Evolutionary conservation across 2,888 invertebrate genomes (phyloP), one percentile per base, ranked within the genome.

Genomic region (Lacanobia wlatinum): DNA sequence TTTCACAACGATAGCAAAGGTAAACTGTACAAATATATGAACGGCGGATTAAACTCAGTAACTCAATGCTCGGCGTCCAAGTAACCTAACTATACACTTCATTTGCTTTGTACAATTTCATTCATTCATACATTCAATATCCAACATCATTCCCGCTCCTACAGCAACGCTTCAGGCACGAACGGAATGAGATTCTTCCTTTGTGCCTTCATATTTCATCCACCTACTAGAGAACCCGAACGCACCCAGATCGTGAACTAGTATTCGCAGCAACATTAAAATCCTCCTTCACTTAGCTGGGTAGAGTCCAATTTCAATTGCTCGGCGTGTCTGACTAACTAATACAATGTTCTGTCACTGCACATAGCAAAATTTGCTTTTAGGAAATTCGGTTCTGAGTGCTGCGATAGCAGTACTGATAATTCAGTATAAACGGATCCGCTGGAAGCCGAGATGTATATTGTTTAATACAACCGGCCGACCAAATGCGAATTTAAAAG

Each of bases 171-270:
- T 90, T 85, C 88, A 88, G 92, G 92, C 92, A 89, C 87, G 87
- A 88, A 87, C 88, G 88, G 91, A 93, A 93, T 92, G 90, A 90
- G 92, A 92, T 93, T 93, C 93, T 92, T 92, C 91, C 92, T 93
- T 93, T 94, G 91, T 92, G 89, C 89, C 89, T 90, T 92, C 93
- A 93, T 93, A 94, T 94, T 93, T 93, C 92, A 93, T 92, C 89
- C 88, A 93, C 89, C 91, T 90, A 89, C 90, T 88, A 83, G 85
- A 84, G 86, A 87, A 82, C 86, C 91, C 87, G 85, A 89, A 90
- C 90, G 88, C 90, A 91, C 88, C 87, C 86, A 84, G 81, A 84
- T 87, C 85, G 84, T 87, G 86, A 82, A 83, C 76, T 71, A 61
- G 69, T 68, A 58, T 73, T 73, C 78, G 23, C 56, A 58, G 28